These are phyloP conservation scores for Hylomyscus alleni DNA, from an alignment of 2,797 vertebrate genomes.

Conservation along the genomic window DNA sequence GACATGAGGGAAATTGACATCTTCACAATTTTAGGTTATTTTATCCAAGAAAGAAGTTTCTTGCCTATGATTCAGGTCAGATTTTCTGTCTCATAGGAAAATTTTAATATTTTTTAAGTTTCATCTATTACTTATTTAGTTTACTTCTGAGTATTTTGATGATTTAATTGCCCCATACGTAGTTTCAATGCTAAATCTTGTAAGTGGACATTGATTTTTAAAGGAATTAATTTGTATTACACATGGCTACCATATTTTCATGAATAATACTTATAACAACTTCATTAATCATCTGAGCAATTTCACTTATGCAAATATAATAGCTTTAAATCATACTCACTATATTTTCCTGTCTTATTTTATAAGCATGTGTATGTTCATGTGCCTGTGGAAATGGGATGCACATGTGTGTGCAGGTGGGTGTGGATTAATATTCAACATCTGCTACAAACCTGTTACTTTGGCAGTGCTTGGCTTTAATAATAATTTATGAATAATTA, in stretches of 20 bases:
- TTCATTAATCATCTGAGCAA: background rate
- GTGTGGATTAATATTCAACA: background rate
- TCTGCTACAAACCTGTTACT: background rate
- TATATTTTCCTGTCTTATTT: background rate
- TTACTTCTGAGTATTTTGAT: slow-evolving; percentile 55
- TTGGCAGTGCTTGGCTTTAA: background rate
- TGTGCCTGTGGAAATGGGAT: background rate
- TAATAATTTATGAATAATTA: background rate
- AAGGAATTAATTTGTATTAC: slow-evolving; percentile 12
- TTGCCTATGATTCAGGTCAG: slow-evolving; percentile 18
- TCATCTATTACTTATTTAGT: background rate
- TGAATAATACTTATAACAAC: slow-evolving; percentile 26
- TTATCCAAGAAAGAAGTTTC: slow-evolving; percentile 6
- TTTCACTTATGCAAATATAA: background rate
- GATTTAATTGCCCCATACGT: background rate
- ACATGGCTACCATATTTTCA: background rate
- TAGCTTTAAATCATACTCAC: background rate
- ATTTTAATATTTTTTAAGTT: background rate
- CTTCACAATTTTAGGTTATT: slow-evolving; percentile 62
- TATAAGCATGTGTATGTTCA: background rate
- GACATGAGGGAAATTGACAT: slow-evolving; percentile 50
- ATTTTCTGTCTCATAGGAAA: slow-evolving; percentile 33
- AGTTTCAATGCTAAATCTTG: background rate
- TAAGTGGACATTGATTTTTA: slow-evolving; percentile 8
- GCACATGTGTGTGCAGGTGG: background rate